A percentile compares a stretch with the other conserved stretches of the same genome.
phyloP scores from a whole-genome alignment of 2,888 invertebrate species.

The Tiphia femorata region DNA sequence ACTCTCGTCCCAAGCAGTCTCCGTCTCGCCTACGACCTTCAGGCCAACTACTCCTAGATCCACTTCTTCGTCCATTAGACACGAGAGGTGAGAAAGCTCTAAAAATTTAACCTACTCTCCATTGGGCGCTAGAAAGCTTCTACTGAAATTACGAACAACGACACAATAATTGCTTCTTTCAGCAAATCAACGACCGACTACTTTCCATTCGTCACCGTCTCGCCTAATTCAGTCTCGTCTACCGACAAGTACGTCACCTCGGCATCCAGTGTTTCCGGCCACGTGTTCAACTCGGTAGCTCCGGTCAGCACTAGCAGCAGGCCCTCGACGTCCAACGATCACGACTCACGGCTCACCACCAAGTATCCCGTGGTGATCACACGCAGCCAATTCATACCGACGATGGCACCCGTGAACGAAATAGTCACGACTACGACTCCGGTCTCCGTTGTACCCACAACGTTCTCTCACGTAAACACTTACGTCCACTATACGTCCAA shows the following conservation, averaged over 20 bases:
- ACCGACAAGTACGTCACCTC: constrained; percentile 65
- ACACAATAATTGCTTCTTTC: not conserved
- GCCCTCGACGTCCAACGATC: constrained; percentile 10
- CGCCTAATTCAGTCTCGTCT: constrained; percentile 60
- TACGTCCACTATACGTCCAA: not conserved
- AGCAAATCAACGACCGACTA: constrained; percentile 33
- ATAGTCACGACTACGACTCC: constrained; percentile 57
- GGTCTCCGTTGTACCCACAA: constrained; percentile 45
- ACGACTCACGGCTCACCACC: constrained; percentile 16
- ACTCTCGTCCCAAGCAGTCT: constrained; percentile 12
- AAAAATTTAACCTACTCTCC: no score
- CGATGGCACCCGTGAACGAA: constrained; percentile 54
- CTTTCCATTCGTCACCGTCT: constrained; percentile 56
- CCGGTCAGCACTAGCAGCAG: constrained; percentile 24
- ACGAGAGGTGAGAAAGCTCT: constrained; percentile 27
- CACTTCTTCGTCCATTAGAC: constrained; percentile 38
- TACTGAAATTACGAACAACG: not conserved
- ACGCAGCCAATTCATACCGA: constrained; percentile 53
- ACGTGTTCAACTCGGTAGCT: constrained; percentile 56
- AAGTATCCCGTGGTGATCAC: constrained; percentile 38
- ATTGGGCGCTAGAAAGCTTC: not conserved
- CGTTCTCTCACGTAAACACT: constrained; percentile 31
- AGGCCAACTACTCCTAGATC: constrained; percentile 48
- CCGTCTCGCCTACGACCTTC: constrained; percentile 40
- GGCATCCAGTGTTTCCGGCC: constrained; percentile 60